Conservation (phyloP, 2,113 vertebrate genomes). For the Elgaria multicarinata region DNA sequence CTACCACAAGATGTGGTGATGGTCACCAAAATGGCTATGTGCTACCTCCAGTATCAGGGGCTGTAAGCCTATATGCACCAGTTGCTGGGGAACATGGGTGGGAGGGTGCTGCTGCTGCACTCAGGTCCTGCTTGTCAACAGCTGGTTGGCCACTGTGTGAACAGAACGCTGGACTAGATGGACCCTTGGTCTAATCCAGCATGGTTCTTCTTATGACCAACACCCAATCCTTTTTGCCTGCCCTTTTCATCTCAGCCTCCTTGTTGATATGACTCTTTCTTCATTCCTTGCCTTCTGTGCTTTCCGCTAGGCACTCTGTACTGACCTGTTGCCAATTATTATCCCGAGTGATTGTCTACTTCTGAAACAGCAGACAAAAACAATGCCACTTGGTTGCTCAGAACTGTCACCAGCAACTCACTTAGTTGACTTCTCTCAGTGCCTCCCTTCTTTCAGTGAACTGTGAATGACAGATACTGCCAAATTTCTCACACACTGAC, state of each 20-base stretch:
- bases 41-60: no score
- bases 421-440: not conserved
- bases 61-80: no score
- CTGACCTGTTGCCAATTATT: not conserved
- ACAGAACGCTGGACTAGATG: no score
- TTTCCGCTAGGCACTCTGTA: not conserved
- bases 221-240: not conserved
- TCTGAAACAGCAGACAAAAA: not conserved
- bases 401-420: not conserved
- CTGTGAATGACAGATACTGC: not conserved
- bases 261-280: not conserved
- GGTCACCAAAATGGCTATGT: no score
- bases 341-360: not conserved
- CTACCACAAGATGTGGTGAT: no score
- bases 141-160: no score
- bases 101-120: no score
- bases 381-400: not conserved
- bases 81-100: no score
- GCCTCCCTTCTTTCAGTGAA: not conserved
- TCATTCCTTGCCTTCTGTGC: not conserved
- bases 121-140: no score
- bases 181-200: no score
- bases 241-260: not conserved
- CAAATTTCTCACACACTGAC: not conserved
- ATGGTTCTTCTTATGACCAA: no score